These are phyloP conservation scores for Tyrophagus putrescentiae DNA, from an alignment of 1,140 invertebrate species.

Conservation along the genomic window DNA sequence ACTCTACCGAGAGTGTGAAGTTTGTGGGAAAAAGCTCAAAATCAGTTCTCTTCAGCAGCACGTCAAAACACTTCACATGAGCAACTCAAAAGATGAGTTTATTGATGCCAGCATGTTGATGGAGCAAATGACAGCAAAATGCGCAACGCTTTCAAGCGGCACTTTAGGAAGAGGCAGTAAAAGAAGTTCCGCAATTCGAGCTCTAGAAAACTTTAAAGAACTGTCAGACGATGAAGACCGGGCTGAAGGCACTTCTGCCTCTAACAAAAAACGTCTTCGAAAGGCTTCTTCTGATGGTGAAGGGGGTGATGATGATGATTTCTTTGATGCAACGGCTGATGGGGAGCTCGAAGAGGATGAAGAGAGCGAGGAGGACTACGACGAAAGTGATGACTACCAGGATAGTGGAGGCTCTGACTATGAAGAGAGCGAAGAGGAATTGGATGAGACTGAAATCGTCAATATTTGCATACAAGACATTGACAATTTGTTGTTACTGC, in stretches of 20 bases:
- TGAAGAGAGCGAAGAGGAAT: too few relatives aligned
- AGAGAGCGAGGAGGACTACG: neutral
- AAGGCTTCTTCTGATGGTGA: neutral
- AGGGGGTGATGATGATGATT: neutral
- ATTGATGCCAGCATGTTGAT: neutral
- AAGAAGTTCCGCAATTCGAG: neutral
- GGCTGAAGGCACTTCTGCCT: neutral
- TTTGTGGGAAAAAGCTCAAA: constrained; percentile 1
- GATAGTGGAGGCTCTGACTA: neutral
- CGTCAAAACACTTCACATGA: neutral
- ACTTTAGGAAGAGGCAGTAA: neutral
- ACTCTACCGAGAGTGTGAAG: neutral
- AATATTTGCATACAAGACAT: neutral
- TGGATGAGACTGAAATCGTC: too few relatives aligned
- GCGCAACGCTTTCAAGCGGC: too few relatives aligned
- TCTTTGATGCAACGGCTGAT: too few relatives aligned
- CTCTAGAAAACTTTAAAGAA: neutral
- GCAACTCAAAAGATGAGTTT: neutral
- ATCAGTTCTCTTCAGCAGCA: neutral
- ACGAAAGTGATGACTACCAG: neutral
- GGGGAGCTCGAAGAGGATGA: too few relatives aligned
- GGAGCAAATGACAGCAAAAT: neutral
- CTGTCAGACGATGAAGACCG: neutral
- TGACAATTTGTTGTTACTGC: neutral
- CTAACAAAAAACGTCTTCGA: neutral